A percentile compares a stretch with the other conserved stretches of the same genome.
Evolutionary conservation across 2,113 vertebrate genomes (phyloP).

Genomic region (Lanius ludovicianus): DNA sequence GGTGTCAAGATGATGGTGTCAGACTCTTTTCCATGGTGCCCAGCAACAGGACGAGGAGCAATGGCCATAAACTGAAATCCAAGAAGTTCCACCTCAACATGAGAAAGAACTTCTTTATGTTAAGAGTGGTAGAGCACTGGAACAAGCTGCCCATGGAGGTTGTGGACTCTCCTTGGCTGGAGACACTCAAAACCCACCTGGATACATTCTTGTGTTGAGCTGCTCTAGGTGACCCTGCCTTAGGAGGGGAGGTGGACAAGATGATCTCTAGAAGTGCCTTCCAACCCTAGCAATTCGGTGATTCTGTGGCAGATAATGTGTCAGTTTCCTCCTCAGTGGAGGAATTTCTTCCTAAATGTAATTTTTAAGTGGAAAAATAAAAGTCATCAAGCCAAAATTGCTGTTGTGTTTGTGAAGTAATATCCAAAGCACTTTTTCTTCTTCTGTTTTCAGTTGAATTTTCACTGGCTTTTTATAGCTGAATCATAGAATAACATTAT

Average conservation of each 20-base stretch:
- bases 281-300: not conserved
- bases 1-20: not conserved
- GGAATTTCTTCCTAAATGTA: not conserved
- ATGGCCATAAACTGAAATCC: not conserved
- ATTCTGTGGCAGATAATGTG: not conserved
- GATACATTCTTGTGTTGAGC: not conserved
- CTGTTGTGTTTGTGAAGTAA: not conserved
- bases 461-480: not conserved
- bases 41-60: rapidly evolving
- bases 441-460: not conserved
- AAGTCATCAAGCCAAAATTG: not conserved
- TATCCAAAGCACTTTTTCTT: not conserved
- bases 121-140: not conserved
- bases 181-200: not conserved
- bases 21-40: not conserved
- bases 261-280: not conserved
- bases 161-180: not conserved
- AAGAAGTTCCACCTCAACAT: not conserved
- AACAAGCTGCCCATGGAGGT: not conserved
- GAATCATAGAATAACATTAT: not conserved
- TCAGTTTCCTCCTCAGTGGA: not conserved
- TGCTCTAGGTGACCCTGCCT: not conserved
- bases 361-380: not conserved
- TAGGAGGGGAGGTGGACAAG: not conserved
- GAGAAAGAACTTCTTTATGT: not conserved